Evolutionary conservation across 2,113 vertebrate genomes (phyloP).

Genomic region (Pelobates fuscus): DNA sequence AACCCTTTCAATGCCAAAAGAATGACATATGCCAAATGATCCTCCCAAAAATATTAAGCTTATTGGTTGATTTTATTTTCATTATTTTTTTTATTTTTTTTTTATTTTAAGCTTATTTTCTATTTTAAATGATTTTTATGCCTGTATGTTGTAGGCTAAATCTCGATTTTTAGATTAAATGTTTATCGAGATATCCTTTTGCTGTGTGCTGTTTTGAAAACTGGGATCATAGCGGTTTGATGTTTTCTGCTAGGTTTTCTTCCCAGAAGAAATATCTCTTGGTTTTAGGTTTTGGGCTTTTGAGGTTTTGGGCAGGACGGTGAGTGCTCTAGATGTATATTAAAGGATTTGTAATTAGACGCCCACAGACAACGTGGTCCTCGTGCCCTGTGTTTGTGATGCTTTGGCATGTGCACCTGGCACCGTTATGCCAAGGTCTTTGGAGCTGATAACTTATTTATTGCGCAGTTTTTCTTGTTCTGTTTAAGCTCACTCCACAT

Average conservation of each 20-base stretch:
- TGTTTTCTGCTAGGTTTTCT: no score
- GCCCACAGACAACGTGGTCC: not conserved
- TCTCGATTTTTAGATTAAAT: no score
- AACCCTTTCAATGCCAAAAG: slow-evolving; percentile 4
- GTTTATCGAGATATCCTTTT: no score
- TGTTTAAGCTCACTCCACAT: no score
- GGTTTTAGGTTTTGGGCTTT: no score
- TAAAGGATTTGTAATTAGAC: not conserved
- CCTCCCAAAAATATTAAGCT: not conserved
- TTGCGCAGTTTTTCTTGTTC: no score
- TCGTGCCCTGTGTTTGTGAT: slow-evolving; percentile 12
- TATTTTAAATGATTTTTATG: not conserved
- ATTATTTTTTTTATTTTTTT: no score
- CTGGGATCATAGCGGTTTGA: no score
- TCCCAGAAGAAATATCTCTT: not conserved
- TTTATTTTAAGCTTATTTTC: not conserved
- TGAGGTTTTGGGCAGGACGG: not conserved
- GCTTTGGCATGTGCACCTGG: not conserved
- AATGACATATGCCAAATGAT: not conserved
- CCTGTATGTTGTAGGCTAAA: no score
- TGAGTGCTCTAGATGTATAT: not conserved
- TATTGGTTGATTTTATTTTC: no score
- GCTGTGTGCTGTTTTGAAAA: no score
- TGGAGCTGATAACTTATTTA: not conserved
- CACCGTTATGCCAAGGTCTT: slow-evolving; percentile 7